Conservation (phyloP, 1,140 invertebrate genomes). For the Lineus longissimus region DNA sequence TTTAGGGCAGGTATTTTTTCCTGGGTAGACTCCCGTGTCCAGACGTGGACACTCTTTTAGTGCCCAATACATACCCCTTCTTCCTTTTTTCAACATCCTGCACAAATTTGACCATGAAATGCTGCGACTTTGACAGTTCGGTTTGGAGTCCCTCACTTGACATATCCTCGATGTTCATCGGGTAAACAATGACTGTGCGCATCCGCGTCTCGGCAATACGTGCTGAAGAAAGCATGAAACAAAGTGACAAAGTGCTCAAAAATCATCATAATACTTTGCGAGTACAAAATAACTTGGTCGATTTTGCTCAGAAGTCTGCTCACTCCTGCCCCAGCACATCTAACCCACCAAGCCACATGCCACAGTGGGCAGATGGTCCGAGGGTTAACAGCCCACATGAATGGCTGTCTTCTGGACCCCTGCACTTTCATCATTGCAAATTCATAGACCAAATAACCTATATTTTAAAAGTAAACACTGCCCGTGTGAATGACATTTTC, state of each 20-base stretch:
- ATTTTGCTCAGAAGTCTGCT: neutral
- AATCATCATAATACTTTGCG: neutral
- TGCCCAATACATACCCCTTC: neutral
- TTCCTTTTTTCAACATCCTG: conserved; percentile 3
- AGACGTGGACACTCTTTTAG: too few relatives aligned
- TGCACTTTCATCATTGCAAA: too few relatives aligned
- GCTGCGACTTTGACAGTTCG: neutral
- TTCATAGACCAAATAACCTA: too few relatives aligned
- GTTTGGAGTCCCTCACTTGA: neutral
- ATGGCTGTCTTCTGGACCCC: neutral
- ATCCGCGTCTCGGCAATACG: conserved; percentile 6
- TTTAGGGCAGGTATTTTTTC: too few relatives aligned
- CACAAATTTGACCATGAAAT: conserved; percentile 7
- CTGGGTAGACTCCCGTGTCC: too few relatives aligned
- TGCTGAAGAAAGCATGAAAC: neutral
- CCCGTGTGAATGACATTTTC: too few relatives aligned
- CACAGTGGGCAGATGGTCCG: neutral
- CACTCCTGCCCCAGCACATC: neutral
- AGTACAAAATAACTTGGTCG: neutral
- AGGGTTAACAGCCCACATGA: neutral
- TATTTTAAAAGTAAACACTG: too few relatives aligned
- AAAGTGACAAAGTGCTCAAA: neutral
- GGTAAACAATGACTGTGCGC: conserved; percentile 7
- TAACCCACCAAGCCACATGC: neutral
- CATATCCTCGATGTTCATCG: conserved; percentile 7